Percentiles rank a stretch among this genome's conserved stretches.
Conservation (phyloP, 2,888 invertebrate species). For the Tachystola acroxantha region DNA sequence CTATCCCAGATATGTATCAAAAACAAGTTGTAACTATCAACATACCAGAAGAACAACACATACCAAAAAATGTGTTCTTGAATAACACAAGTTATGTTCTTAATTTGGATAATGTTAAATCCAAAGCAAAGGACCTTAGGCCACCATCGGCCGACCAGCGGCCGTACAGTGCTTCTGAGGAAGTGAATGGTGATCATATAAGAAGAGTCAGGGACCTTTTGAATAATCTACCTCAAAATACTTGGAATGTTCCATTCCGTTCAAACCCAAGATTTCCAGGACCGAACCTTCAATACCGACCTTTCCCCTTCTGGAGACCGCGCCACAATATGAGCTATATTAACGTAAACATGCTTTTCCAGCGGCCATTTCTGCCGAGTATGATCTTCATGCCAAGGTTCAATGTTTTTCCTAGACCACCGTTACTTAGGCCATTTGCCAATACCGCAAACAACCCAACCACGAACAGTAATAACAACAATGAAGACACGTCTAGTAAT, state of each 20-base stretch:
- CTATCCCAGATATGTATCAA: constrained; percentile 43
- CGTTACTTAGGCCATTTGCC: constrained; percentile 18
- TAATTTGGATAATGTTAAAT: constrained; percentile 36
- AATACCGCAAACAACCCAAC: constrained; percentile 11
- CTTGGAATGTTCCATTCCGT: background rate
- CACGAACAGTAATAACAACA: constrained; percentile 14
- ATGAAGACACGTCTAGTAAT: constrained; percentile 5
- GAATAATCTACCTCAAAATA: constrained; percentile 16
- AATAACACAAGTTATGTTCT: constrained; percentile 43
- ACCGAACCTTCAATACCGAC: constrained; percentile 23
- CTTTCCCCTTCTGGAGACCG: constrained; percentile 34
- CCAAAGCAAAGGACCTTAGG: constrained; percentile 24
- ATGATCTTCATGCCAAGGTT: constrained; percentile 27
- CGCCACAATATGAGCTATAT: constrained; percentile 25
- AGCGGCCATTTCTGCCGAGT: constrained; percentile 31
- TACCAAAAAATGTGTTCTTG: constrained; percentile 51
- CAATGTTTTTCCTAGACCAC: constrained; percentile 27
- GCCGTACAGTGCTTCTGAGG: constrained; percentile 36
- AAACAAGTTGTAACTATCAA: constrained; percentile 36
- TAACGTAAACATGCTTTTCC: constrained; percentile 36
- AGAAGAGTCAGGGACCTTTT: constrained; percentile 31
- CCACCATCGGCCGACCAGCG: constrained; percentile 22
- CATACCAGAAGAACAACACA: constrained; percentile 38
- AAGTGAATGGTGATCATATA: constrained; percentile 39
- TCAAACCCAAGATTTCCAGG: constrained; percentile 15